phyloP scores from a whole-genome alignment of 2,113 vertebrate species.

The Myrmecophaga tridactyla region DNA sequence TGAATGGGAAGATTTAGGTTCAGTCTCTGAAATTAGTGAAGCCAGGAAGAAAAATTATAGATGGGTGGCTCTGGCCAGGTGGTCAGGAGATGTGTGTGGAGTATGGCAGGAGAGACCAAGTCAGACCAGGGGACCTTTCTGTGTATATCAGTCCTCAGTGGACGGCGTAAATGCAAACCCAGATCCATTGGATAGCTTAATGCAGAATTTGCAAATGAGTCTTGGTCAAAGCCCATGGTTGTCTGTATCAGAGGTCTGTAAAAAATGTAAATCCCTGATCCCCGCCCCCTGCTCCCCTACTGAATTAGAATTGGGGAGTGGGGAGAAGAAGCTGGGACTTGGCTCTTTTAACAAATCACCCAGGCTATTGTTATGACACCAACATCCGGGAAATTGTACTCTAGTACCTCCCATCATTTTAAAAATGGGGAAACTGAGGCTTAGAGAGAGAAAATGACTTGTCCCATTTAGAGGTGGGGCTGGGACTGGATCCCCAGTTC shows the following conservation, averaged over 20 bases:
- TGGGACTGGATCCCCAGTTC: not conserved
- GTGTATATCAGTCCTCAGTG: not conserved
- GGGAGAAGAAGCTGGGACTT: not conserved
- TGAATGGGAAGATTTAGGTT: not conserved
- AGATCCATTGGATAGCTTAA: not conserved
- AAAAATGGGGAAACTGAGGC: not conserved
- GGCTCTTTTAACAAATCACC: not conserved
- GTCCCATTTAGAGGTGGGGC: accelerated
- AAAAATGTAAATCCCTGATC: not conserved
- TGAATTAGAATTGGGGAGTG: not conserved
- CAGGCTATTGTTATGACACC: not conserved
- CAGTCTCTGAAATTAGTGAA: not conserved
- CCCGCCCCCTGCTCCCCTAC: not conserved
- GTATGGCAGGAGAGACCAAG: accelerated
- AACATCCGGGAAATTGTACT: not conserved
- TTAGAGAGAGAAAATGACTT: not conserved
- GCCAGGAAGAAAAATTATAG: not conserved
- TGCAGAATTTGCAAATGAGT: not conserved
- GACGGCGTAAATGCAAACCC: not conserved
- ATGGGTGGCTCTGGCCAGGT: not conserved
- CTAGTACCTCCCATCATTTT: not conserved
- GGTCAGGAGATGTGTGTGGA: not conserved
- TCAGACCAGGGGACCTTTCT: not conserved
- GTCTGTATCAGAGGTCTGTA: not conserved
- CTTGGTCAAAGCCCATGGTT: not conserved